Evolutionary conservation across 2,888 invertebrate species (phyloP), one percentile per base, ranked within the genome.

Genomic region (Girardia tigrina): DNA sequence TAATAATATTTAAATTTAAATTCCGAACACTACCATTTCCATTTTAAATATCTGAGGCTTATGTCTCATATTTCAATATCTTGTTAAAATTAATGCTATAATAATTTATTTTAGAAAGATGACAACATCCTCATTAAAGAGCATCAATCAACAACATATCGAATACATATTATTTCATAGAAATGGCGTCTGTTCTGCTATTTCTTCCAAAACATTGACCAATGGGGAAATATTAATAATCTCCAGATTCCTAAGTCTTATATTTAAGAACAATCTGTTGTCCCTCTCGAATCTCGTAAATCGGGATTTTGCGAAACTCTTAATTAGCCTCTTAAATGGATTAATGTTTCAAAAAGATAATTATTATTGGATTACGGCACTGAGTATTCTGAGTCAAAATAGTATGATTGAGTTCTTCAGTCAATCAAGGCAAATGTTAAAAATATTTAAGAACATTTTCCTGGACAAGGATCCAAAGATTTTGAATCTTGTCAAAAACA

Each of bases 201-300:
- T 56, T 8, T 8, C 23, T 12, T n/a, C n/a, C 56, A 56, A 56
- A 56, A 56, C 56, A 8, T 56, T 56, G 23, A 8, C 56, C 4
- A 56, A 56, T n/a, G 56, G 56, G 4, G 8, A 56, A 56, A 56
- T 56, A 8, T 23, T 56, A 8, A 56, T 56, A 20, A 6, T 56
- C n/a, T 56, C 56, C n/a, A 4, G 56, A 56, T 56, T 56, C 23
- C 56, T 56, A 6, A 56, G 23, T 56, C n/a, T 56, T 20, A 23
- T 56, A 56, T 56, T 56, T 56, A 56, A 56, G n/a, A 56, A 56
- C 4, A 56, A 56, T 56, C 56, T 56, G n/a, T n/a, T 56, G 4
- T 23, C 56, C 4, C 4, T 56, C n/a, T 8, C 56, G 23, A n/a
- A 16, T 12, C n/a, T 56, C 4, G 2, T n/a, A n/a, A 56, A 56